Evolutionary conservation across 2,797 vertebrate genomes (phyloP), one percentile per base, ranked within the genome.

Genomic region (Microcaecilia unicolor): DNA sequence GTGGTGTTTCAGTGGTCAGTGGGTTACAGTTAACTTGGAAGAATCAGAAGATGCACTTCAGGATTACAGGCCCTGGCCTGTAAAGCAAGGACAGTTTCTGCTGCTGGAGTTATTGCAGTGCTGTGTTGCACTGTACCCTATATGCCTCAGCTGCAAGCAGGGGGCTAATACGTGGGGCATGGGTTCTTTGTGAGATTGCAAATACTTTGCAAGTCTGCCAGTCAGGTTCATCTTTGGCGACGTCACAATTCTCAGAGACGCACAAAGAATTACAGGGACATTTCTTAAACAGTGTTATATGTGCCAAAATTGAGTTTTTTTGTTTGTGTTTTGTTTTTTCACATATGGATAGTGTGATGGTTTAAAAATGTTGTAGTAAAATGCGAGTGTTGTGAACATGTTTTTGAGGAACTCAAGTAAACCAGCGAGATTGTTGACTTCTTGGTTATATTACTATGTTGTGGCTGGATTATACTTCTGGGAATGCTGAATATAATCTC

Each of bases 111-210:
- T 61, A 45, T 51, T 51, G 70, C 67, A 65, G 69, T 76, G 65
- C 65, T 58, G 66, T 76, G 65, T 64, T 58, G 70, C 76, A 22
- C 64, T 47, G 79, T 61, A 34, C 81, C 81, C 62, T 34, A 57
- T 0, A 64, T 72, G 79, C 77, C 79, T 81, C 76, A 1, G 2
- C 36, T 40, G 13, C 3, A 33, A 74, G 64, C 60, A 31, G 43
- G 59, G 74, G 61, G 63, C 58, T 12, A 28, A 31, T 32, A 33
- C n/a, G n/a, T n/a, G n/a, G n/a, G n/a, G n/a, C n/a, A n/a, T n/a
- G n/a, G n/a, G 8, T n/a, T 39, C 34, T 1, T 15, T 12, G 44
- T 10, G 37, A 42, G 46, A 50, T 9, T 41, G 37, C 25, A 29
- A 53, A 68, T 74, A 71, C 70, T 73, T 72, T 61, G 56, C 63